A percentile compares a stretch with the other conserved stretches of the same genome.
Conservation (phyloP, 1,140 invertebrate genomes). For the Contarinia nasturtii region DNA sequence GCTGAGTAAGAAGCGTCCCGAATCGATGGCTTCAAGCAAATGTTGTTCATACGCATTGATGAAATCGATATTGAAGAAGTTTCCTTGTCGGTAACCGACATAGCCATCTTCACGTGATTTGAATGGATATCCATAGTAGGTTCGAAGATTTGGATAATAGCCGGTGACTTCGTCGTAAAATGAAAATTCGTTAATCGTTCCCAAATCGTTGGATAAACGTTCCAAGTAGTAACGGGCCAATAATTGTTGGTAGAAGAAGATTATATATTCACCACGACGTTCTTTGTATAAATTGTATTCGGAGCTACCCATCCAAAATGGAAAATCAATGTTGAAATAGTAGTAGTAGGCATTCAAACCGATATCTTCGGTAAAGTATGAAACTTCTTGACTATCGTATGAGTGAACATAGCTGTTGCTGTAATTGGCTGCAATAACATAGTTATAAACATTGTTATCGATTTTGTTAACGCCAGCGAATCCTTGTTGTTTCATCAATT, state of each 20-base stretch:
- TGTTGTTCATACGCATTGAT: slow-evolving; percentile 32
- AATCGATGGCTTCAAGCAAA: slow-evolving; percentile 40
- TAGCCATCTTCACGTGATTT: slow-evolving; percentile 36
- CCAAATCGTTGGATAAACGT: slow-evolving; percentile 36
- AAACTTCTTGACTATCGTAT: slow-evolving; percentile 29
- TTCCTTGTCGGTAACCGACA: slow-evolving; percentile 26
- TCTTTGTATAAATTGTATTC: slow-evolving; percentile 27
- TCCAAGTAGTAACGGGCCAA: slow-evolving; percentile 44
- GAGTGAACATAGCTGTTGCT: slow-evolving; percentile 27
- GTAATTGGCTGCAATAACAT: slow-evolving; percentile 34
- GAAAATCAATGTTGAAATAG: slow-evolving; percentile 29
- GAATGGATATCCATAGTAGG: slow-evolving; percentile 40
- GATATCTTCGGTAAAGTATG: slow-evolving; percentile 48
- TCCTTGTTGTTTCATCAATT: slow-evolving; percentile 34
- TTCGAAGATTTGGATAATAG: slow-evolving; percentile 37
- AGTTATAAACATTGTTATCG: slow-evolving; percentile 24
- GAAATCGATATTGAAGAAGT: slow-evolving; percentile 25
- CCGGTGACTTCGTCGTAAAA: slow-evolving; percentile 30
- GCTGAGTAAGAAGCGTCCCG: slow-evolving; percentile 30
- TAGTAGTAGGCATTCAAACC: slow-evolving; percentile 45
- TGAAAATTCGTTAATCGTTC: slow-evolving; percentile 32
- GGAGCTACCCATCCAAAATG: slow-evolving; percentile 28
- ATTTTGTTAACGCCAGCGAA: slow-evolving; percentile 26
- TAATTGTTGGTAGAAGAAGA: slow-evolving; percentile 38
- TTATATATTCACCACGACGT: slow-evolving; percentile 38